Evolutionary conservation across 1,140 invertebrate species (phyloP).

Genomic region (Stegodyphus dumicola): DNA sequence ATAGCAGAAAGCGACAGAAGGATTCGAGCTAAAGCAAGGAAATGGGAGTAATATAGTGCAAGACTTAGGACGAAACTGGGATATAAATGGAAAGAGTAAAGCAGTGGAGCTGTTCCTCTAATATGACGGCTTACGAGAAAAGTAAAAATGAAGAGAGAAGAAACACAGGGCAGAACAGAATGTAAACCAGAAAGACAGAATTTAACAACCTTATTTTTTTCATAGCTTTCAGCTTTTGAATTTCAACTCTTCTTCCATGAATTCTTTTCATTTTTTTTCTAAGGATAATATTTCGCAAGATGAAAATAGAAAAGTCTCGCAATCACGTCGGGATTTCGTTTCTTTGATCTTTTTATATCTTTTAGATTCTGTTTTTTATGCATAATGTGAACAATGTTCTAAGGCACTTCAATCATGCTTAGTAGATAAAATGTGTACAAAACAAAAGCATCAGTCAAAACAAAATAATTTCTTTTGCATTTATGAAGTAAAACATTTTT

Average conservation of each 20-base stretch:
- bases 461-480: no score
- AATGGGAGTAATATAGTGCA: constrained; percentile 21
- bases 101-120: constrained; percentile 10
- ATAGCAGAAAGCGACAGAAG: constrained; percentile 31
- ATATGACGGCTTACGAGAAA: constrained; percentile 37
- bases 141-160: constrained; percentile 24
- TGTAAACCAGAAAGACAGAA: constrained; percentile 13
- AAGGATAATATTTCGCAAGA: neutral
- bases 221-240: constrained; percentile 19
- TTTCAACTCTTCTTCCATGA: constrained; percentile 2
- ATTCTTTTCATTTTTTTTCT: neutral
- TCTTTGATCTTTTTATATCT: constrained; percentile 21
- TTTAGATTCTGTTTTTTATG: neutral
- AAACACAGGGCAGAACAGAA: constrained; percentile 9
- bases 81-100: constrained; percentile 36
- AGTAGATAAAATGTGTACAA: no score
- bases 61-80: constrained; percentile 17
- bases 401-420: no score
- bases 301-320: neutral
- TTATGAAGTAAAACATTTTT: no score
- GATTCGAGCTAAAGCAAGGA: constrained; percentile 6
- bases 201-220: neutral
- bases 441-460: no score
- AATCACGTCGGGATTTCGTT: constrained; percentile 4
- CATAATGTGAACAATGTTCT: no score